A percentile compares a stretch with the other conserved stretches of the same genome.
Conservation (phyloP, 2,113 vertebrate species). For the Paradoxurus hermaphroditus region DNA sequence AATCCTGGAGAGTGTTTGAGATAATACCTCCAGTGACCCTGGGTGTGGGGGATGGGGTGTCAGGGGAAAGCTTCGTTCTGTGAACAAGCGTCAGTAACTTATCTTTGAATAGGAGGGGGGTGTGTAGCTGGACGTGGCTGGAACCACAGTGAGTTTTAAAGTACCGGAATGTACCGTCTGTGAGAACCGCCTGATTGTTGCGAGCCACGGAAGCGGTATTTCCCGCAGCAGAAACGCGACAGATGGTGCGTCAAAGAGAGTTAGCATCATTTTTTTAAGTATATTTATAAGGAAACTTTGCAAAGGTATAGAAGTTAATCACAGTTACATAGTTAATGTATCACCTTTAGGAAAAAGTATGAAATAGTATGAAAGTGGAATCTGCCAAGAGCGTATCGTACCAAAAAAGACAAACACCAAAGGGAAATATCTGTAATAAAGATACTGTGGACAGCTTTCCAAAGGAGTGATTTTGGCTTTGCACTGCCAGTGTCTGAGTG, state of each 20-base stretch:
- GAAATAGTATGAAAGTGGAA: neutral
- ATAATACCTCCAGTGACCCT: neutral
- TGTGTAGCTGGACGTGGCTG: constrained; percentile 72
- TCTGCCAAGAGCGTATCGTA: neutral
- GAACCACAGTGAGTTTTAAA: constrained; percentile 72
- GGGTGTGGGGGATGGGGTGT: neutral
- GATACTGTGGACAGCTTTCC: neutral
- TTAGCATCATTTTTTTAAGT: neutral
- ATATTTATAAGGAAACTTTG: constrained; percentile 32
- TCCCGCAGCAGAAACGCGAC: neutral
- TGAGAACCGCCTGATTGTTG: neutral
- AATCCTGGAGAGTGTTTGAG: constrained; percentile 63
- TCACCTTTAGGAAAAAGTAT: constrained; percentile 4
- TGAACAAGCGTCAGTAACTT: constrained; percentile 74
- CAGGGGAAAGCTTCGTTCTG: constrained; percentile 74
- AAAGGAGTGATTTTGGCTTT: neutral
- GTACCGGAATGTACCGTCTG: neutral
- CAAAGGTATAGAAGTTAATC: neutral
- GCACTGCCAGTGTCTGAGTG: neutral
- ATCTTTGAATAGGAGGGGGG: constrained; percentile 54
- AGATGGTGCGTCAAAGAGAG: neutral
- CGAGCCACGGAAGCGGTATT: neutral
- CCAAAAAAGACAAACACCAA: neutral
- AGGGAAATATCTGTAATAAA: neutral
- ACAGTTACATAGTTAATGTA: neutral